These are phyloP conservation scores for Thymallus thymallus DNA, from an alignment of 2,113 vertebrate species.

Conservation along the genomic window DNA sequence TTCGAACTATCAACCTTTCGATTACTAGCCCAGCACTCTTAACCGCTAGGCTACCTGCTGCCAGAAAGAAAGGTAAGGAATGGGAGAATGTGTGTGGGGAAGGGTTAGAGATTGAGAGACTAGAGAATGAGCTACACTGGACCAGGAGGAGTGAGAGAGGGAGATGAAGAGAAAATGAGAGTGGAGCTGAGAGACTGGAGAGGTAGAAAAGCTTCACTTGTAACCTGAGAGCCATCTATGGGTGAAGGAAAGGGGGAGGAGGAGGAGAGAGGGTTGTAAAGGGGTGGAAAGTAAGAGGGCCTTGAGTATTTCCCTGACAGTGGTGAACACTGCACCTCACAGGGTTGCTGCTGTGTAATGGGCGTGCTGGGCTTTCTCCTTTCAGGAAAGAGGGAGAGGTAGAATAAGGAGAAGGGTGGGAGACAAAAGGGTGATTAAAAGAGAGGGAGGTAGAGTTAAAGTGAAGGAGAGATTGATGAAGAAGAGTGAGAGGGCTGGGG, in stretches of 20 bases:
- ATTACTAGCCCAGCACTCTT: too few relatives aligned
- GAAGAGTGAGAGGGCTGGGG: background rate
- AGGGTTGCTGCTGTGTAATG: background rate
- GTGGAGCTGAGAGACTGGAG: background rate
- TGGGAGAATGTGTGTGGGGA: background rate
- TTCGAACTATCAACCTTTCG: too few relatives aligned
- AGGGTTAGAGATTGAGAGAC: background rate
- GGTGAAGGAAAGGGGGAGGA: background rate
- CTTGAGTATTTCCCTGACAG: conserved; percentile 5
- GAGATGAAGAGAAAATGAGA: background rate
- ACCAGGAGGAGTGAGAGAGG: background rate
- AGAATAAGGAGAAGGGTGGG: conserved; percentile 2
- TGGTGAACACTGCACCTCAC: conserved; percentile 21
- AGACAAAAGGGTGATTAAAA: background rate
- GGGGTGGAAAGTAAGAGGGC: background rate
- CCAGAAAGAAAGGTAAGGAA: background rate
- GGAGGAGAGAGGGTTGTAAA: background rate
- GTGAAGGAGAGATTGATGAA: background rate
- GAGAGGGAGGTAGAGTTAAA: background rate
- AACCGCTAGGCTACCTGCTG: too few relatives aligned
- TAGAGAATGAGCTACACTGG: background rate
- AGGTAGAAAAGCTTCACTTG: conserved; percentile 3
- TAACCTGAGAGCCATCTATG: conserved; percentile 8
- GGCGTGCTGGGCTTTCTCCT: background rate
- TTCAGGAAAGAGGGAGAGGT: background rate